These are phyloP conservation scores for Paralvinella palmiformis DNA, from an alignment of 1,140 invertebrate species.

Conservation along the genomic window DNA sequence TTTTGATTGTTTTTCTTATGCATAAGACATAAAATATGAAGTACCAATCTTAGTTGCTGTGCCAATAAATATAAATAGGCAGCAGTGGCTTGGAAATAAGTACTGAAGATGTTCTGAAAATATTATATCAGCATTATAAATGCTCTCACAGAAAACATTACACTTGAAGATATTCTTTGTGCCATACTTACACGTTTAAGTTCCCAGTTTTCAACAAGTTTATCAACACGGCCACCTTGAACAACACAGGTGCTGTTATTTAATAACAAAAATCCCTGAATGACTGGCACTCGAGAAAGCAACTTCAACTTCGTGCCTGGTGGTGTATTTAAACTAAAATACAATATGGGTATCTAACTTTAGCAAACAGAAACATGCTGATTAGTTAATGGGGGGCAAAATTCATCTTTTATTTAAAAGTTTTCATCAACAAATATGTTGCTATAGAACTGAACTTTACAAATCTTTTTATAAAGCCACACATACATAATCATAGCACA, in stretches of 20 bases:
- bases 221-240: constrained; percentile 74
- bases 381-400: neutral
- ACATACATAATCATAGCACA: no score
- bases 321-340: constrained; percentile 60
- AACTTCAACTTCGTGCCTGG: constrained; percentile 69
- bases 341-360: neutral
- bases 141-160: no score
- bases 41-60: no score
- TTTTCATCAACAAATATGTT: constrained; percentile 1
- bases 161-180: no score
- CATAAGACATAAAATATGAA: no score
- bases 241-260: constrained; percentile 61
- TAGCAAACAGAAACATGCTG: neutral
- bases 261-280: constrained; percentile 68
- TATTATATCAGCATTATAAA: no score
- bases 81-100: no score
- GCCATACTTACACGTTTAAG: constrained; percentile 60
- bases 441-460: no score
- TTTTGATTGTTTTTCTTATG: no score
- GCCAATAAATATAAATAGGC: no score
- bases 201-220: constrained; percentile 83
- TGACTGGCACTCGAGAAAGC: constrained; percentile 52
- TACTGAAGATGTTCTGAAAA: no score
- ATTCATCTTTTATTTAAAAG: neutral
- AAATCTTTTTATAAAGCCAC: no score